phyloP scores from a whole-genome alignment of 2,113 vertebrate species.

The Bostrychus sinensis region DNA sequence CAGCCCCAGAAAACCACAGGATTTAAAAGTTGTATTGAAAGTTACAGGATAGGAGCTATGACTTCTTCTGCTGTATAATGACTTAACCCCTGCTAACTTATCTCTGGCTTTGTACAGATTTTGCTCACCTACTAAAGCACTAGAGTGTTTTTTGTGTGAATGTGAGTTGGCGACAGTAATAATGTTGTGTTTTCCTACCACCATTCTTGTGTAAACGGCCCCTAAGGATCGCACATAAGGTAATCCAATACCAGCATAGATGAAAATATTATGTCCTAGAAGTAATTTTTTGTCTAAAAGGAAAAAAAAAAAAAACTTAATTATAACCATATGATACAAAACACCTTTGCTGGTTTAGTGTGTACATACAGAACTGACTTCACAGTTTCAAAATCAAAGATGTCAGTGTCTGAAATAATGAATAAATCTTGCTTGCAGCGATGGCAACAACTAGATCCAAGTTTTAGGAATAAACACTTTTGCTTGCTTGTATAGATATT shows the following conservation, averaged over 20 bases:
- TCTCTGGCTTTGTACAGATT: too few relatives aligned
- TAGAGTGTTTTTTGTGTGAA: too few relatives aligned
- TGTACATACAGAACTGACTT: constrained; percentile 20
- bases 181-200: too few relatives aligned
- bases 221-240: constrained; percentile 3
- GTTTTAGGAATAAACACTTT: neutral
- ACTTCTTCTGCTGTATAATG: neutral
- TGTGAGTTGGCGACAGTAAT: too few relatives aligned
- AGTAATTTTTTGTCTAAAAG: constrained; percentile 27
- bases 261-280: constrained; percentile 44
- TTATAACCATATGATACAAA: constrained; percentile 24
- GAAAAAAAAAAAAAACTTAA: constrained; percentile 16
- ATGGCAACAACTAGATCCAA: constrained; percentile 22
- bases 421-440: constrained; percentile 49
- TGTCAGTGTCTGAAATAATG: constrained; percentile 12
- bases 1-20: too few relatives aligned
- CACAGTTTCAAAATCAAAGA: constrained; percentile 16
- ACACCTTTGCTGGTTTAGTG: constrained; percentile 20
- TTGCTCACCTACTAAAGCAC: too few relatives aligned
- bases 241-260: constrained; percentile 36
- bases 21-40: neutral
- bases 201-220: too few relatives aligned
- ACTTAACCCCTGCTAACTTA: too few relatives aligned
- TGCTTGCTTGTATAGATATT: constrained; percentile 12
- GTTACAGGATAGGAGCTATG: neutral